phyloP scores from a whole-genome alignment of 2,888 invertebrate genomes.

The Nomada ruficornis region DNA sequence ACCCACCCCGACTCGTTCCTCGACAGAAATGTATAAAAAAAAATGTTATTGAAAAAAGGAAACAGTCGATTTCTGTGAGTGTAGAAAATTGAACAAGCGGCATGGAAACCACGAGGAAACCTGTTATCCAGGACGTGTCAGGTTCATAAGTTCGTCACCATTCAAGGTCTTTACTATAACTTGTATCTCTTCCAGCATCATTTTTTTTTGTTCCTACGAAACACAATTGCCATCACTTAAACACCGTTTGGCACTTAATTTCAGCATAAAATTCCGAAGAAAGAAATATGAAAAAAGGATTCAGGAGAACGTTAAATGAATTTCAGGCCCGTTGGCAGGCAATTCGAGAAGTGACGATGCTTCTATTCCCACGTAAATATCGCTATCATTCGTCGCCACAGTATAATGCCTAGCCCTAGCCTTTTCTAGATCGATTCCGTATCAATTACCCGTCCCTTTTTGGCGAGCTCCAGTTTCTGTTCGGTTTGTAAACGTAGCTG shows the following conservation, averaged over 20 bases:
- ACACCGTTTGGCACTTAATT: background rate
- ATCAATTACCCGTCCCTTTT: slow-evolving; percentile 25
- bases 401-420: background rate
- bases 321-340: background rate
- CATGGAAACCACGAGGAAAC: slow-evolving; percentile 25
- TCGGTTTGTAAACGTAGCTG: slow-evolving; percentile 21
- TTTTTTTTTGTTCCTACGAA: background rate
- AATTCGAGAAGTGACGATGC: slow-evolving; percentile 17
- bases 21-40: slow-evolving; percentile 32
- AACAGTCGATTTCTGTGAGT: slow-evolving; percentile 15
- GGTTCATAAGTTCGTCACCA: slow-evolving; percentile 18
- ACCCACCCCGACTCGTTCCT: slow-evolving; percentile 1
- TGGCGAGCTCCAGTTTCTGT: slow-evolving; percentile 36
- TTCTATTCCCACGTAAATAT: slow-evolving; percentile 12
- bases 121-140: slow-evolving; percentile 41
- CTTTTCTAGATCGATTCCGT: slow-evolving; percentile 23
- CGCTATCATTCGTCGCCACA: slow-evolving; percentile 12
- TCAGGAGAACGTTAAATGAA: slow-evolving; percentile 2
- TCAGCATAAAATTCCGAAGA: background rate
- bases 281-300: background rate
- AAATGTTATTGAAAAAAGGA: slow-evolving; percentile 21
- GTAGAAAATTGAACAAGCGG: slow-evolving; percentile 31
- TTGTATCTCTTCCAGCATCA: background rate
- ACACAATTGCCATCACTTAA: background rate
- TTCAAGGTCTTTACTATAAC: slow-evolving; percentile 34